Evolutionary conservation across 2,888 invertebrate genomes (phyloP), one percentile per base, ranked within the genome.

Genomic region (Sabellastarte sp.): DNA sequence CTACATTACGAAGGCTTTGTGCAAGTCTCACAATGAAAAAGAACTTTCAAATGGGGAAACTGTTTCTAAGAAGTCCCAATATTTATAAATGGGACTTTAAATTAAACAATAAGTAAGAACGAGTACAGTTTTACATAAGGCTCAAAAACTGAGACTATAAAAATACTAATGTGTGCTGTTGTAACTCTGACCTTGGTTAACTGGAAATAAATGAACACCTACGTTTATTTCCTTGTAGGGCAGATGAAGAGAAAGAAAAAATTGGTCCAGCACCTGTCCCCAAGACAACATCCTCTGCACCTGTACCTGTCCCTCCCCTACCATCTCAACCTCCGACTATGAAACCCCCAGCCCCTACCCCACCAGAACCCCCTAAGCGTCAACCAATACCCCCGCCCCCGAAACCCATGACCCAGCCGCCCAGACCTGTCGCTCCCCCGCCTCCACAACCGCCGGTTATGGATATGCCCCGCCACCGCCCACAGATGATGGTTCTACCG

Each of bases 161-260:
- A n/a, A n/a, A n/a, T n/a, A n/a, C n/a, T n/a, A n/a, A n/a, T n/a
- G n/a, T n/a, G n/a, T n/a, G n/a, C n/a, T n/a, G n/a, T n/a, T n/a
- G n/a, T n/a, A n/a, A n/a, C n/a, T n/a, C n/a, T n/a, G n/a, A n/a
- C n/a, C n/a, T n/a, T n/a, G n/a, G n/a, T n/a, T n/a, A n/a, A n/a
- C n/a, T n/a, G n/a, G n/a, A n/a, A n/a, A n/a, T n/a, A n/a, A n/a
- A n/a, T n/a, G n/a, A n/a, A n/a, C n/a, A n/a, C n/a, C n/a, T n/a
- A n/a, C n/a, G n/a, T n/a, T n/a, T n/a, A n/a, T n/a, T n/a, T n/a
- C n/a, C n/a, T 63, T 78, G 31, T 69, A 81, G 84, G 10, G 93
- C 94, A 0, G 96, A 97, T 80, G 95, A 95, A 80, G 95, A 95
- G 81, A 96, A 96, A 77, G 96, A 97, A 80, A 95, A 95, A 85